Conservation (phyloP, 2,888 invertebrate species). For the Coleophora flavipennella region DNA sequence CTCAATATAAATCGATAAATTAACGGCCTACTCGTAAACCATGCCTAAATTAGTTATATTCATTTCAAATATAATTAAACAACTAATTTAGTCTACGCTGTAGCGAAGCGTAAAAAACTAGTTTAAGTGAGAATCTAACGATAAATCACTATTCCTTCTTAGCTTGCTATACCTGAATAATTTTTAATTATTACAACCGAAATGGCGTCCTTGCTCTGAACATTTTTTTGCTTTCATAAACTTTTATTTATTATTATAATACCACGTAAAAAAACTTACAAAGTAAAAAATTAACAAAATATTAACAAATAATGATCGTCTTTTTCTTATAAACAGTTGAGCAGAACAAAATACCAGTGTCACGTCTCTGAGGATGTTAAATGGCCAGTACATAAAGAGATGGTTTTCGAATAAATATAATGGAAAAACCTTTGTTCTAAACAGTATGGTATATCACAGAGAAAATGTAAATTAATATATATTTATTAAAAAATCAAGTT, state of each 20-base stretch:
- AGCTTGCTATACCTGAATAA: conserved; percentile 26
- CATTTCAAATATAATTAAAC: conserved; percentile 30
- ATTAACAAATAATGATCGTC: conserved; percentile 21
- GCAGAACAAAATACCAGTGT: conserved; percentile 19
- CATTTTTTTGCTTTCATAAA: background rate
- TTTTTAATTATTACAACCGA: conserved; percentile 31
- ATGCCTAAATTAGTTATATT: conserved; percentile 22
- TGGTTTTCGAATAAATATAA: conserved; percentile 12
- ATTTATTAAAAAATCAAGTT: conserved; percentile 42
- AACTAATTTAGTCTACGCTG: conserved; percentile 52
- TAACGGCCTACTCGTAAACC: conserved; percentile 18
- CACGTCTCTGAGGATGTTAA: conserved; percentile 46
- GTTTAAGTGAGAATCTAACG: conserved; percentile 50
- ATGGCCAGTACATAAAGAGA: conserved; percentile 52
- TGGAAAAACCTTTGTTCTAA: conserved; percentile 46
- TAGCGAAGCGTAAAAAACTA: conserved; percentile 57
- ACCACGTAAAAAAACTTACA: conserved; percentile 8
- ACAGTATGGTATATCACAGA: conserved; percentile 62
- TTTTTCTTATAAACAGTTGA: conserved; percentile 29
- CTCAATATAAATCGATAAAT: conserved; percentile 38
- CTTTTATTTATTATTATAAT: too few species aligned
- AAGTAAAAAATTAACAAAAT: conserved; percentile 18
- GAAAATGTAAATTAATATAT: conserved; percentile 37
- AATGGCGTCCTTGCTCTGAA: conserved; percentile 24
- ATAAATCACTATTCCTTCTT: conserved; percentile 55